These are phyloP conservation scores for Drosophila leontia DNA, from an alignment of 1,140 invertebrate species.

Conservation along the genomic window DNA sequence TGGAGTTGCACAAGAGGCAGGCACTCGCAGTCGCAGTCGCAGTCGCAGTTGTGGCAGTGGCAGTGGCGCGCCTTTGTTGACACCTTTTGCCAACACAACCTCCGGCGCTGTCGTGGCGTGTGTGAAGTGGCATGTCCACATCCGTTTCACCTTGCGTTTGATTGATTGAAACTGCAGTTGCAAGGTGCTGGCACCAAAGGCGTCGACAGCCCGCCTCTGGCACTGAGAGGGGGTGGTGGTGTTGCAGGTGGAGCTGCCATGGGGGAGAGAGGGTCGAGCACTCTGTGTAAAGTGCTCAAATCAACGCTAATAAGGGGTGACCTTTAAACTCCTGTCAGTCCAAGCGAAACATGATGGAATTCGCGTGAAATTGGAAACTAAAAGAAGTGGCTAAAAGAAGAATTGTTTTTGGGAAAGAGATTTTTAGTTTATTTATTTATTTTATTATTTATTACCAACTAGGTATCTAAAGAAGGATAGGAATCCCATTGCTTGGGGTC, in stretches of 20 bases:
- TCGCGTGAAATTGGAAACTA: background rate
- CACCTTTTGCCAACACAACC: conserved; percentile 47
- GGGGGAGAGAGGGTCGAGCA: background rate
- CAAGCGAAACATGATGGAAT: background rate
- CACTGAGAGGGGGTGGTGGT: background rate
- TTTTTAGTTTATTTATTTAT: no score
- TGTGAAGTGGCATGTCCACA: conserved; percentile 72
- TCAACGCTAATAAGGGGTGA: conserved; percentile 54
- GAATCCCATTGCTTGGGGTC: no score
- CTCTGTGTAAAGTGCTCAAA: conserved; percentile 42
- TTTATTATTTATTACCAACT: no score
- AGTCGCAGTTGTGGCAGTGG: conserved; percentile 10
- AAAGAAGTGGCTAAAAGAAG: background rate
- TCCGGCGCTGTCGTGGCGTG: conserved; percentile 52
- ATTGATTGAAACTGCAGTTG: conserved; percentile 75
- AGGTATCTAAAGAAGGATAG: no score
- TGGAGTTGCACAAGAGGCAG: conserved; percentile 44
- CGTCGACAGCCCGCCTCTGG: conserved; percentile 43
- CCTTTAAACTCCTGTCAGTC: conserved; percentile 34
- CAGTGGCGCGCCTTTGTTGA: conserved; percentile 57
- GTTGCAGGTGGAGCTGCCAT: background rate
- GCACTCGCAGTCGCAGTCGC: conserved; percentile 8
- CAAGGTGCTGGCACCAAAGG: conserved; percentile 41
- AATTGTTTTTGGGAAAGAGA: background rate
- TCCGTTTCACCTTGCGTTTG: conserved; percentile 61